phyloP scores from a whole-genome alignment of 2,797 vertebrate genomes.

The Pangasius krempfi region DNA sequence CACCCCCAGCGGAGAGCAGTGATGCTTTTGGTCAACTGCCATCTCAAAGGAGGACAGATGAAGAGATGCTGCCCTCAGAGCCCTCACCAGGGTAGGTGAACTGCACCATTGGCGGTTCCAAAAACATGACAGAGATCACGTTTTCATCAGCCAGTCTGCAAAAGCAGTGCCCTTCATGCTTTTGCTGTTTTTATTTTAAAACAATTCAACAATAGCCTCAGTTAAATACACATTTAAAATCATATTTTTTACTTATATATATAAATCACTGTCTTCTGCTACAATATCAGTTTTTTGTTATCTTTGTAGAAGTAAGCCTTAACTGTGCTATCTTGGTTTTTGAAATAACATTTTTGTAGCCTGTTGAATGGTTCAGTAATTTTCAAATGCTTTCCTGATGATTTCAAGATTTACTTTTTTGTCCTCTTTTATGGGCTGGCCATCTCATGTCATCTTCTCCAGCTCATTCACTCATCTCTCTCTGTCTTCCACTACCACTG shows the following conservation, averaged over 20 bases:
- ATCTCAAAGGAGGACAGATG: conserved; percentile 89
- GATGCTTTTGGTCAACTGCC: conserved; percentile 93
- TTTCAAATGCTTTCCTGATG: conserved; percentile 50
- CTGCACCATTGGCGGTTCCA: conserved; percentile 71
- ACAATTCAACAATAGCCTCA: conserved; percentile 38
- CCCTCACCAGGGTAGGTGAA: conserved; percentile 96
- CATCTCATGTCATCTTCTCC: conserved; percentile 49
- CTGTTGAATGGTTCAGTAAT: conserved; percentile 23
- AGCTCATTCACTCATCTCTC: conserved; percentile 57
- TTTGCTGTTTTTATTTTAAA: conserved; percentile 44
- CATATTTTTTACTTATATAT: conserved; percentile 6
- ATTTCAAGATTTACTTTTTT: conserved; percentile 56
- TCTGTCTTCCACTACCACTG: conserved; percentile 62
- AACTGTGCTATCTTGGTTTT: conserved; percentile 24
- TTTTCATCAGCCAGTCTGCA: conserved; percentile 60
- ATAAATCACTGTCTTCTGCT: neutral
- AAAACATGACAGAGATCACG: conserved; percentile 65
- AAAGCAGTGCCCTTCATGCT: conserved; percentile 54
- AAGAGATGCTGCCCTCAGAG: conserved; percentile 96
- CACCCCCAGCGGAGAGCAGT: conserved; percentile 85
- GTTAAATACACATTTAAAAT: conserved; percentile 34
- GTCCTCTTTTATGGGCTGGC: conserved; percentile 53
- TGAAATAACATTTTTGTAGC: conserved; percentile 22
- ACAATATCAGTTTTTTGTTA: neutral
- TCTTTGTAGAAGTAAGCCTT: neutral